Base-by-base conservation (phyloP, 2,797 vertebrate species). In the Sandelia bainsii region DNA sequence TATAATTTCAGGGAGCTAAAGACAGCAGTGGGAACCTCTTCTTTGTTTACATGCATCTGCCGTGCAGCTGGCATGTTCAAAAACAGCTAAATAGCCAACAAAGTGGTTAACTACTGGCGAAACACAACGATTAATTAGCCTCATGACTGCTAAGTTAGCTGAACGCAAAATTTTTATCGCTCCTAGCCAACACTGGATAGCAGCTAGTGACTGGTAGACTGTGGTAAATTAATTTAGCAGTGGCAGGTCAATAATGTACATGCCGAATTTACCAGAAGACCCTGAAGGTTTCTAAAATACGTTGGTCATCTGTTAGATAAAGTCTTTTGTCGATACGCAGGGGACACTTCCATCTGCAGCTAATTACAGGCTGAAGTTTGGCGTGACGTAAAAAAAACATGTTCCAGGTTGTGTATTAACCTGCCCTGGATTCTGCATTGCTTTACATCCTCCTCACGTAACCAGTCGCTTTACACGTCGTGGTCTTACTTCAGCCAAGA, bases 221-320 rank as follows among this genome's bases (percentile, higher is more conserved):
- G 23, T 51, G 29, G 1, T 75, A 25, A 17, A 1, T 1, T 11
- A 0, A 62, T 40, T 0, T 8, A 12, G 0, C 0, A 0, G 0
- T 32, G 2, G 17, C 14, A 16, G 0, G 16, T 17, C 0, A 12
- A 61, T 14, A 6, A 5, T 8, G 0, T 16, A 1, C 29, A 20
- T 0, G 66, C 85, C 79, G 79, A 89, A 83, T 76, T 65, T 12
- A 66, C 2, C 9, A 37, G 0, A 53, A 39, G 1, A 51, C 0
- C 1, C 1, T 16, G 10, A 8, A 0, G 1, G 5, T 69, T 57
- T 54, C 1, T 23, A 1, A 3, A n/a, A 6, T 1, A 12, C 3
- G 10, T 3, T 7, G 1, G 2, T 27, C 5, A 73, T 27, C 7
- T 8, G 0, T 1, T 14, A 45, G 0, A 17, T 8, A 0, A 12